A percentile compares a stretch with the other conserved stretches of the same genome.
Evolutionary conservation across 2,888 invertebrate genomes (phyloP).

Genomic region (Macrosoma leucophasiata): DNA sequence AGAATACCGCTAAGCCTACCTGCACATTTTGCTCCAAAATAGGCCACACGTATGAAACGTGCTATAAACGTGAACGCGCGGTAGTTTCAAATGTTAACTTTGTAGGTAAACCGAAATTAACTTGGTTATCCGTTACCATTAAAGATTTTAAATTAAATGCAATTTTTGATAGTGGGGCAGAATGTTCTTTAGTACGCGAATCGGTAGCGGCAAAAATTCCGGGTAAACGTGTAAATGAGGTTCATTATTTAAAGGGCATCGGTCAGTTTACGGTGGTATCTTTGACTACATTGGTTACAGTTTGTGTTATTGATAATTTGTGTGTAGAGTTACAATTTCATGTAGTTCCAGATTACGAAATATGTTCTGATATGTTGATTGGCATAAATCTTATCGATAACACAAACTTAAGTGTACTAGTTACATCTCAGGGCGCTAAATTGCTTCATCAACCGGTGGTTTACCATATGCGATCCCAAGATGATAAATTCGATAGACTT

Average conservation of each 20-base stretch:
- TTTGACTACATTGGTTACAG: not conserved
- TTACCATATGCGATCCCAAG: slow-evolving; percentile 8
- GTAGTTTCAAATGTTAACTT: slow-evolving; percentile 24
- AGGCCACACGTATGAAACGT: slow-evolving; percentile 26
- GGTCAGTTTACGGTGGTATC: not conserved
- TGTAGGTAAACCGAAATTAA: slow-evolving; percentile 13
- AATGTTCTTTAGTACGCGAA: slow-evolving; percentile 14
- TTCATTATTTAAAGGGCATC: slow-evolving; percentile 1
- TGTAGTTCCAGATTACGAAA: slow-evolving; percentile 10
- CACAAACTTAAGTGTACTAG: slow-evolving; percentile 16
- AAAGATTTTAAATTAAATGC: slow-evolving; percentile 12
- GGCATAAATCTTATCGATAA: slow-evolving; percentile 7
- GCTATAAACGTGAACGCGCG: slow-evolving; percentile 22
- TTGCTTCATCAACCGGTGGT: slow-evolving; percentile 19
- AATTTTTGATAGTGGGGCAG: slow-evolving; percentile 7
- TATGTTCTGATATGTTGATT: slow-evolving; percentile 6
- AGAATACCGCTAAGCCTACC: slow-evolving; percentile 11
- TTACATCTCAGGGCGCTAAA: slow-evolving; percentile 17
- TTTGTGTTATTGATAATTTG: not conserved
- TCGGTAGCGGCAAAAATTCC: slow-evolving; percentile 17
- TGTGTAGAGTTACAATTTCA: slow-evolving; percentile 8
- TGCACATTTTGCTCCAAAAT: slow-evolving; percentile 25
- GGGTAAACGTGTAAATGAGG: slow-evolving; percentile 2
- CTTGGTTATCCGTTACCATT: slow-evolving; percentile 8
- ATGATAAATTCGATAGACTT: not conserved